Conservation (phyloP, 2,797 vertebrate species). For the Pangasius sanitwongsei region DNA sequence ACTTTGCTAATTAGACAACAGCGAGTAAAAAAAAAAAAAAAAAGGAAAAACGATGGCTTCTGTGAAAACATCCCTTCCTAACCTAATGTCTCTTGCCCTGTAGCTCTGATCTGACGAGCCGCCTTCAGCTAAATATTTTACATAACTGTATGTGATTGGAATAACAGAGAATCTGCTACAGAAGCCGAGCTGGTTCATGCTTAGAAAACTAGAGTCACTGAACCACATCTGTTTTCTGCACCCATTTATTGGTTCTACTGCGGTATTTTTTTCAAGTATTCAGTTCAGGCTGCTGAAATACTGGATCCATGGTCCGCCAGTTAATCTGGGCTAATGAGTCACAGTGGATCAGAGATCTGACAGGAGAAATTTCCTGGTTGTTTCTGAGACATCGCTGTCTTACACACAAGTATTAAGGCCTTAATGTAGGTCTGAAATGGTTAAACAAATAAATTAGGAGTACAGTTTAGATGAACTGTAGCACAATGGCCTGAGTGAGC, state of each 20-base stretch:
- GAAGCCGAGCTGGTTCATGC: background rate
- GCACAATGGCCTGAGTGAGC: background rate
- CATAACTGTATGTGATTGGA: background rate
- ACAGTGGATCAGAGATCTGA: background rate
- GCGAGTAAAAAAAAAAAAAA: background rate
- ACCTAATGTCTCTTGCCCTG: background rate
- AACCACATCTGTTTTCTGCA: background rate
- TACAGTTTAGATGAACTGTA: background rate
- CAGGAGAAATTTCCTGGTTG: background rate
- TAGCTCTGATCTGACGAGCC: background rate
- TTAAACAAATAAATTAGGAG: background rate
- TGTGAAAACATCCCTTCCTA: background rate
- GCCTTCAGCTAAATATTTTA: background rate
- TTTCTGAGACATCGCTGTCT: background rate
- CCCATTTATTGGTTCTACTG: background rate
- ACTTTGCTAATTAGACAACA: background rate
- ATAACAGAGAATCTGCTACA: background rate
- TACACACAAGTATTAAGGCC: background rate
- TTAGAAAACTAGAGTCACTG: background rate
- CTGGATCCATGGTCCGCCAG: background rate
- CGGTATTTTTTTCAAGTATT: background rate
- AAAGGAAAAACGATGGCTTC: background rate
- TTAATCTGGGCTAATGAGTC: background rate
- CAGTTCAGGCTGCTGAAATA: background rate
- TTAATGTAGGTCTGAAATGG: background rate